phyloP scores from a whole-genome alignment of 2,888 invertebrate species.

The Isoperla grammatica region DNA sequence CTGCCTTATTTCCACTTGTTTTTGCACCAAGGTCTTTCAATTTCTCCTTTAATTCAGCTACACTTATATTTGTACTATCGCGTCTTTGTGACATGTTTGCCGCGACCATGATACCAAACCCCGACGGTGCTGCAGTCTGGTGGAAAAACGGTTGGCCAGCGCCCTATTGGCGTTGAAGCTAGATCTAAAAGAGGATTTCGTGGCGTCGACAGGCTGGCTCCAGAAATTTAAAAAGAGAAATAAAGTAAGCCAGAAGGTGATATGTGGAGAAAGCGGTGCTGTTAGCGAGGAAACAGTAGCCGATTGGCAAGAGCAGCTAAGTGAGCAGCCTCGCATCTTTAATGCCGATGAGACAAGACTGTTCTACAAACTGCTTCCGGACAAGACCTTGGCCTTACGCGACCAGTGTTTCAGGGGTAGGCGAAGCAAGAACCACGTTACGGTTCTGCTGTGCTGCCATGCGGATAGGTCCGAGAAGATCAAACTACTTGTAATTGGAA shows the following conservation, averaged over 20 bases:
- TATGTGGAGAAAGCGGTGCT: constrained; percentile 19
- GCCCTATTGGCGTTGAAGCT: constrained; percentile 23
- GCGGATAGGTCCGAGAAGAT: constrained; percentile 14
- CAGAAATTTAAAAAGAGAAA: constrained; percentile 30
- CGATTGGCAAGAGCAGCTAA: constrained; percentile 26
- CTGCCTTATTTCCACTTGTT: too few species aligned
- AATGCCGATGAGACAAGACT: constrained; percentile 33
- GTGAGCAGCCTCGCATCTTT: constrained; percentile 17
- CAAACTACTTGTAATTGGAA: constrained; percentile 15
- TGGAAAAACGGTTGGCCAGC: too few species aligned
- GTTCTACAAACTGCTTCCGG: constrained; percentile 35
- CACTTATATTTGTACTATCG: too few species aligned
- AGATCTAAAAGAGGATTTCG: constrained; percentile 26
- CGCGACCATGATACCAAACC: too few species aligned
- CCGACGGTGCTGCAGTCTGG: too few species aligned
- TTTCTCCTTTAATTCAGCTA: too few species aligned
- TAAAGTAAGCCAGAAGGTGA: constrained; percentile 26
- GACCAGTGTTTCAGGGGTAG: constrained; percentile 35
- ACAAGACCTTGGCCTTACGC: constrained; percentile 30
- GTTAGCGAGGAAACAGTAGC: constrained; percentile 13
- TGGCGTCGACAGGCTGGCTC: constrained; percentile 29
- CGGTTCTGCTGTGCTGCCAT: constrained; percentile 32
- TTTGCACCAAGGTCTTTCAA: too few species aligned
- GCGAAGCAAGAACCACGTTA: constrained; percentile 34
- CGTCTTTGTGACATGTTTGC: too few species aligned